Percentiles rank a stretch among this genome's conserved stretches.
phyloP scores from a whole-genome alignment of 2,888 invertebrate species.

The Orchestes rusci region DNA sequence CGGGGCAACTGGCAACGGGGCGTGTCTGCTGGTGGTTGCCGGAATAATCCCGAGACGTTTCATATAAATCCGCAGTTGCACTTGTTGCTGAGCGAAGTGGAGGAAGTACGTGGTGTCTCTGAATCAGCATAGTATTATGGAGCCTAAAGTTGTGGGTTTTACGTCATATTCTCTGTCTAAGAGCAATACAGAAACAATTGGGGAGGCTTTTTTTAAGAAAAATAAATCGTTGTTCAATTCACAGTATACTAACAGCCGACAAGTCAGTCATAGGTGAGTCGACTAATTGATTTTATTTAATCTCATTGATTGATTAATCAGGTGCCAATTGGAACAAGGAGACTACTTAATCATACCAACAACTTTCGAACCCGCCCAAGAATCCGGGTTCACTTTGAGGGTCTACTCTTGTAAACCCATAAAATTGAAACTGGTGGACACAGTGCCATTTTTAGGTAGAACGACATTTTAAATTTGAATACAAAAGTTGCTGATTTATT shows the following conservation, averaged over 20 bases:
- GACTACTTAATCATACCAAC: too few relatives aligned
- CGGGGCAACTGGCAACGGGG: constrained; percentile 75
- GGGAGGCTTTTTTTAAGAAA: constrained; percentile 73
- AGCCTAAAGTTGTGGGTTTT: constrained; percentile 85
- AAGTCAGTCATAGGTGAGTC: constrained; percentile 50
- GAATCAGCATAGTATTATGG: constrained; percentile 85
- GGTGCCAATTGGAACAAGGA: too few relatives aligned
- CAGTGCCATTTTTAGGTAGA: too few relatives aligned
- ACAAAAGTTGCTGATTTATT: too few relatives aligned
- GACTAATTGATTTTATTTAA: not conserved
- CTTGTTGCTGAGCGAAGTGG: constrained; percentile 68
- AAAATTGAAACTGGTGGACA: too few relatives aligned
- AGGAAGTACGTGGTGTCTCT: constrained; percentile 78
- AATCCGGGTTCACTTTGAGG: too few relatives aligned
- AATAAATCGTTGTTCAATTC: constrained; percentile 83
- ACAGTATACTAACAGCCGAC: constrained; percentile 85
- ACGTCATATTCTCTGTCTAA: constrained; percentile 72
- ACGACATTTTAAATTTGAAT: too few relatives aligned
- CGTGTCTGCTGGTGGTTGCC: constrained; percentile 79
- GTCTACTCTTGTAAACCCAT: too few relatives aligned
- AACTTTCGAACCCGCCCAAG: too few relatives aligned
- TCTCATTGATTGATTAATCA: too few relatives aligned
- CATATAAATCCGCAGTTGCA: constrained; percentile 90
- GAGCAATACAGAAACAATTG: constrained; percentile 65
- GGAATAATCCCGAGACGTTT: constrained; percentile 86